Conservation (phyloP, 2,797 vertebrate species). For the Sternotherus odoratus region DNA sequence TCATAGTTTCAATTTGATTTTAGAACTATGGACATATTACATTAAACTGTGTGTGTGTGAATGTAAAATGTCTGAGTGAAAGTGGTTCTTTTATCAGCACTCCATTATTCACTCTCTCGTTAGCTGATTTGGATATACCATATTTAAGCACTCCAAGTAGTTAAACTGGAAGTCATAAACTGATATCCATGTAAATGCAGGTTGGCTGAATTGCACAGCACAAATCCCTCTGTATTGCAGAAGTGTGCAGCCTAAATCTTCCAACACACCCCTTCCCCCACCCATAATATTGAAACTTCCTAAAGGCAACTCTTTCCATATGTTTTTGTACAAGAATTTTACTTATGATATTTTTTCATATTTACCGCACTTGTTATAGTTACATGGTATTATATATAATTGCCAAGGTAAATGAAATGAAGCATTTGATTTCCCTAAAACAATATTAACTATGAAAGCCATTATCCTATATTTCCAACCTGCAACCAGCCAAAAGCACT, state of each 20-base stretch:
- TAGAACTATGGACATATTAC: background rate
- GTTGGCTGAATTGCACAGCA: background rate
- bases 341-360: background rate
- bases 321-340: background rate
- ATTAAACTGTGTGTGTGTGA: background rate
- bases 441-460: background rate
- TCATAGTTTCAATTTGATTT: background rate
- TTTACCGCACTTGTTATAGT: background rate
- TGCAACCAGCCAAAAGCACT: conserved; percentile 97
- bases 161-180: background rate
- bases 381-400: background rate
- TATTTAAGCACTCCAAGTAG: background rate
- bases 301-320: background rate
- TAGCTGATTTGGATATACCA: background rate
- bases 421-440: background rate
- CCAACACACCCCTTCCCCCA: background rate
- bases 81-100: background rate
- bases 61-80: background rate
- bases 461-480: conserved; percentile 80
- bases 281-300: background rate
- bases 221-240: background rate
- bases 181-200: background rate
- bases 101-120: background rate
- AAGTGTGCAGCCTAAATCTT: background rate
- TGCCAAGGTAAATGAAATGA: background rate